Conservation (phyloP, 2,888 invertebrate genomes). For the Chalcis sispes region DNA sequence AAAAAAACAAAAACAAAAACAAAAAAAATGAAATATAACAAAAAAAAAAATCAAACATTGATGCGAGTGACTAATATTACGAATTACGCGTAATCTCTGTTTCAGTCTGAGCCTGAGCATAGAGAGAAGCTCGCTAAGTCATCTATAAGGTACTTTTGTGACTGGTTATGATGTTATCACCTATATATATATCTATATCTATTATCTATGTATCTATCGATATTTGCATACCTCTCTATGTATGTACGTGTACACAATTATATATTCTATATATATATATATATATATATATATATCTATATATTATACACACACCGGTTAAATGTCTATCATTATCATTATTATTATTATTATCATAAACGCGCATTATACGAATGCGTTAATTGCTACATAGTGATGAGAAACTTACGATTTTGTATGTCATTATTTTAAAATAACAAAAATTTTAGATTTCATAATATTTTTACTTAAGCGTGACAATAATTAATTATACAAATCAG, state of each 20-base stretch:
- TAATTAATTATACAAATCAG: too few species aligned
- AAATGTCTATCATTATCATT: constrained; percentile 40
- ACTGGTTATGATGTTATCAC: constrained; percentile 74
- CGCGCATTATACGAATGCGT: constrained; percentile 11
- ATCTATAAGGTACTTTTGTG: constrained; percentile 76
- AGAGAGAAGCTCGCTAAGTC: constrained; percentile 76
- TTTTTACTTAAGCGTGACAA: too few species aligned
- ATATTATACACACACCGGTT: constrained; percentile 47
- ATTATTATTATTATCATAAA: too few species aligned
- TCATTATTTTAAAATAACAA: not conserved
- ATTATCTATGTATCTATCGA: constrained; percentile 54
- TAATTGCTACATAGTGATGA: constrained; percentile 25
- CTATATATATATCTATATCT: constrained; percentile 60
- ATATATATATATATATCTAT: constrained; percentile 19
- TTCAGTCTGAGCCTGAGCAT: constrained; percentile 76
- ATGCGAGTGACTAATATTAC: constrained; percentile 63
- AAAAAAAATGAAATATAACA: constrained; percentile 31
- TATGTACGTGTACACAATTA: constrained; percentile 60
- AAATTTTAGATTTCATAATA: too few species aligned
- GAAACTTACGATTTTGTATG: not conserved
- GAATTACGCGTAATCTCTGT: constrained; percentile 76
- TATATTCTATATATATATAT: constrained; percentile 35
- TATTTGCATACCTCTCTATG: constrained; percentile 57
- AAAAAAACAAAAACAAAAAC: constrained; percentile 30
- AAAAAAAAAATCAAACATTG: constrained; percentile 27